Conservation (phyloP, 1,140 invertebrate genomes). For the Musca vetustissima region DNA sequence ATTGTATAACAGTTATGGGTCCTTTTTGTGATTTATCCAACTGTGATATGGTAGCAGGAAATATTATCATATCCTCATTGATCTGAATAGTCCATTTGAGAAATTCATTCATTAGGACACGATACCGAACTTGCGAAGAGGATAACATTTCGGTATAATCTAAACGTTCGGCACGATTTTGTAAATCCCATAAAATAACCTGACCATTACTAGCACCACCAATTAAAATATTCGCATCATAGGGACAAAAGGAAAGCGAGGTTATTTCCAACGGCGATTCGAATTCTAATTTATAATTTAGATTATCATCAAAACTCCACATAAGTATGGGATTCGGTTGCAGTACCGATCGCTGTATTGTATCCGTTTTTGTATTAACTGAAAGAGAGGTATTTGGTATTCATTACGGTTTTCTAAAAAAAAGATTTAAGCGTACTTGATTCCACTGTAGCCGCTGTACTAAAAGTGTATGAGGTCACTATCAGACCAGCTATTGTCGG, state of each 20-base stretch:
- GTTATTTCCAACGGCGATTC: conserved; percentile 67
- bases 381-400: neutral
- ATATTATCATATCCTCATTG: conserved; percentile 60
- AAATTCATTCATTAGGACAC: conserved; percentile 62
- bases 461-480: conserved; percentile 65
- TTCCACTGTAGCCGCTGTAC: conserved; percentile 35
- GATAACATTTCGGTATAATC: conserved; percentile 66
- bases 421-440: conserved; percentile 26
- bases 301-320: conserved; percentile 71
- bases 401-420: neutral
- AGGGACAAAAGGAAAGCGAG: conserved; percentile 66
- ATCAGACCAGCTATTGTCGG: conserved; percentile 67
- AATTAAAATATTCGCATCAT: conserved; percentile 67
- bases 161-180: conserved; percentile 65
- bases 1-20: conserved; percentile 65
- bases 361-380: conserved; percentile 38
- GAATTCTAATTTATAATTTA: conserved; percentile 70
- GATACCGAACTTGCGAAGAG: conserved; percentile 64
- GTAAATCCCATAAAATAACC: conserved; percentile 73
- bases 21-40: conserved; percentile 64
- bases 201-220: conserved; percentile 75
- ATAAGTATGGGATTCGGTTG: conserved; percentile 67
- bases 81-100: conserved; percentile 70
- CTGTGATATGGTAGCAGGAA: conserved; percentile 64
- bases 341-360: conserved; percentile 58